phyloP scores from a whole-genome alignment of 2,113 vertebrate species.

The Anguilla japonica region DNA sequence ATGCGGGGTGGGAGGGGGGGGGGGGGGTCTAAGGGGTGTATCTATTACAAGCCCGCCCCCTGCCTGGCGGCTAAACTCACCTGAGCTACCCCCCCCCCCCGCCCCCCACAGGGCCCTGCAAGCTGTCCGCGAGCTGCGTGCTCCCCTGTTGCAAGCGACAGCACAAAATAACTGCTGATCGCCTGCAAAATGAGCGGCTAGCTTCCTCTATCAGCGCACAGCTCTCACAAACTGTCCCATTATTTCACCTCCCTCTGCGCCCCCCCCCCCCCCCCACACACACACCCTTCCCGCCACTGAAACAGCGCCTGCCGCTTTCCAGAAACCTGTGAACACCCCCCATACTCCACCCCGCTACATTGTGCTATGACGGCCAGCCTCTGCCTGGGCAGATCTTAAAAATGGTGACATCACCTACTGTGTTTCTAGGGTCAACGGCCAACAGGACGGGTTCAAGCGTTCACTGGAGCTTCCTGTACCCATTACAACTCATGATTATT shows the following conservation, averaged over 20 bases:
- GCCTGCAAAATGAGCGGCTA: not conserved
- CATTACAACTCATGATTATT: too few species aligned
- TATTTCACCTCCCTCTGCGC: not conserved
- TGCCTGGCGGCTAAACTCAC: not conserved
- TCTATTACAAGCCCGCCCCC: not conserved
- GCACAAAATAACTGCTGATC: conserved; percentile 4
- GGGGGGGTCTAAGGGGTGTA: not conserved
- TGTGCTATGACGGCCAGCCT: too few species aligned
- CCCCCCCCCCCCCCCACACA: too few species aligned
- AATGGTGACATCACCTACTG: not conserved
- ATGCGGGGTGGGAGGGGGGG: too few species aligned
- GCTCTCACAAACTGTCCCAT: not conserved
- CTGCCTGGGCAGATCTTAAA: not conserved
- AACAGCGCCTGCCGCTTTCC: not conserved
- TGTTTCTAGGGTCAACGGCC: not conserved
- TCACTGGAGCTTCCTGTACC: too few species aligned
- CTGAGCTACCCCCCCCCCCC: not conserved
- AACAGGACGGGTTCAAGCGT: not conserved
- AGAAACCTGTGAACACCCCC: not conserved
- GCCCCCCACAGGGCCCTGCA: not conserved
- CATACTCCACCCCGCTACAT: not conserved
- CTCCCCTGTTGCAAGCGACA: not conserved
- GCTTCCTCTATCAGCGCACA: not conserved
- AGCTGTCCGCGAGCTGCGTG: not conserved
- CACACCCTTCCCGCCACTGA: not conserved